Evolutionary conservation across 2,113 vertebrate species (phyloP).

Genomic region (Anas platyrhynchos): DNA sequence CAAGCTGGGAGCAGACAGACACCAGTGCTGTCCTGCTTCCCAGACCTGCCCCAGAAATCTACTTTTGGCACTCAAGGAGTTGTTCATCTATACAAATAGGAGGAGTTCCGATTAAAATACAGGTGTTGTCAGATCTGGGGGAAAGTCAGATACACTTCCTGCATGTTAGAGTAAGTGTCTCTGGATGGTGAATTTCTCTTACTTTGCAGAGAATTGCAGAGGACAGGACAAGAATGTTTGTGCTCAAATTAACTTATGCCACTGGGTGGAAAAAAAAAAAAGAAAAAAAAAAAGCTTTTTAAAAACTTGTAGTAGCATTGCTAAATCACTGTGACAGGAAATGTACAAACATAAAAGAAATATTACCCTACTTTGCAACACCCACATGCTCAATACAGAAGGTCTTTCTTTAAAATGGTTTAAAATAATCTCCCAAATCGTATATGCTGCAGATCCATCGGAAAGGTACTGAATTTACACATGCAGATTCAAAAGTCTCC

Average conservation of each 20-base stretch:
- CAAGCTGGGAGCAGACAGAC: neutral
- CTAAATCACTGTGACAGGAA: neutral
- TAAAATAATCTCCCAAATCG: neutral
- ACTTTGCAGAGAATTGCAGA: neutral
- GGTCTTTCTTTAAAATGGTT: neutral
- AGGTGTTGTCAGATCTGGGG: neutral
- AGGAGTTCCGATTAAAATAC: neutral
- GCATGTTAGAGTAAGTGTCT: neutral
- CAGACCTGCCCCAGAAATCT: neutral
- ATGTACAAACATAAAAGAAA: neutral
- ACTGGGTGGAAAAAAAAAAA: neutral
- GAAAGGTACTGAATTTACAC: neutral
- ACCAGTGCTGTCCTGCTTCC: neutral
- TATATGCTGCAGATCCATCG: neutral
- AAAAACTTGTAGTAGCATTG: neutral
- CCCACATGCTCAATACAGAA: fast-evolving
- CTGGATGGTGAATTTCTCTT: neutral
- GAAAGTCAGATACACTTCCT: neutral
- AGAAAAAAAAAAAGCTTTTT: neutral
- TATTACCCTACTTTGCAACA: neutral
- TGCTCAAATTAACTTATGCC: neutral
- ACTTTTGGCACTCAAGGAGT: neutral
- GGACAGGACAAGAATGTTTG: neutral
- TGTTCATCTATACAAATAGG: neutral
- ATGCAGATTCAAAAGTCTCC: neutral